Percentiles rank a stretch among this genome's conserved stretches.
phyloP scores from a whole-genome alignment of 1,140 invertebrate genomes.

The Drosophila pallidifrons region DNA sequence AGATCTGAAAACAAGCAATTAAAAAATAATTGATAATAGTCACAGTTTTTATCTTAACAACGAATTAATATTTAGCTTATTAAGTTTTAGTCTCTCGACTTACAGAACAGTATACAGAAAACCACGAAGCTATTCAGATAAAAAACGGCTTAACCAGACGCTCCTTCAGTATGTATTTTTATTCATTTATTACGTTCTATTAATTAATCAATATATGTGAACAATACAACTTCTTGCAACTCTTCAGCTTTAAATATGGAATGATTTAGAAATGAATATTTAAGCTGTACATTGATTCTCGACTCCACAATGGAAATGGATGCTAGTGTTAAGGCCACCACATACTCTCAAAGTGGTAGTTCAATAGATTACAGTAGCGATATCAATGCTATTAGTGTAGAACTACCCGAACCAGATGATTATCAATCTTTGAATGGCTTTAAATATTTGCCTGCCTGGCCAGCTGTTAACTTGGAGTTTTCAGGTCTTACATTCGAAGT shows the following conservation, averaged over 20 bases:
- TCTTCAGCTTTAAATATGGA: neutral
- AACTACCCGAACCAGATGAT: conserved; percentile 59
- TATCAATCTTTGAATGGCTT: conserved; percentile 74
- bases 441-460: conserved; percentile 87
- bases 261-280: neutral
- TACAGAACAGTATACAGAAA: too few species aligned
- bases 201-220: neutral
- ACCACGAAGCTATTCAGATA: too few species aligned
- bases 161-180: too few species aligned
- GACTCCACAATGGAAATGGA: conserved; percentile 44
- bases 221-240: neutral
- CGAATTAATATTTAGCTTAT: too few species aligned
- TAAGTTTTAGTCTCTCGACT: too few species aligned
- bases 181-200: too few species aligned
- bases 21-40: neutral
- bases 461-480: conserved; percentile 90
- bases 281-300: neutral
- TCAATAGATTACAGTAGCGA: conserved; percentile 78
- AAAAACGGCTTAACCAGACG: too few species aligned
- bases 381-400: conserved; percentile 75
- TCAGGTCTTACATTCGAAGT: conserved; percentile 89
- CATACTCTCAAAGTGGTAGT: conserved; percentile 59
- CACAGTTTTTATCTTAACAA: too few species aligned
- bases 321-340: conserved; percentile 5
- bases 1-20: neutral